Evolutionary conservation across 1,140 invertebrate species (phyloP).

Genomic region (Cephus cinctus): DNA sequence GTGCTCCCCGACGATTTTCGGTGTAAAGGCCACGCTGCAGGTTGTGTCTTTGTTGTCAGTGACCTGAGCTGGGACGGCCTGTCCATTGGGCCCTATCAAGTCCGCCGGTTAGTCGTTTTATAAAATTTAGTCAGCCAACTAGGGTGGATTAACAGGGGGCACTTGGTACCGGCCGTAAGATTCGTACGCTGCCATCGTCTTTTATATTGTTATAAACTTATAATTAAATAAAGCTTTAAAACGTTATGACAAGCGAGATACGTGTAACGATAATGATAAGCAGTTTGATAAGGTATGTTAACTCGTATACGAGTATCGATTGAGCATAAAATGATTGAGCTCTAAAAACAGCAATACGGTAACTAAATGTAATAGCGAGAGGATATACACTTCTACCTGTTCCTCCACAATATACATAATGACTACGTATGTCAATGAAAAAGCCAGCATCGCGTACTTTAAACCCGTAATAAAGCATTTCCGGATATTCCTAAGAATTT

Average conservation of each 20-base stretch:
- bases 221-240: neutral
- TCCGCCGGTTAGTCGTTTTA: constrained; percentile 54
- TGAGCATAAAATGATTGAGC: no score
- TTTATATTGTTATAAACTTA: constrained; percentile 1
- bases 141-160: constrained; percentile 25
- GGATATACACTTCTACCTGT: no score
- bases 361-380: no score
- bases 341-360: no score
- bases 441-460: no score
- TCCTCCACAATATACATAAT: no score
- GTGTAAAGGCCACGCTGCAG: constrained; percentile 85
- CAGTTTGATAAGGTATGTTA: no score
- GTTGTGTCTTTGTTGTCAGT: constrained; percentile 73
- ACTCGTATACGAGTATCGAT: no score
- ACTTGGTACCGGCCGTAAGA: neutral
- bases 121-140: constrained; percentile 44
- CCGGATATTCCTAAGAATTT: no score
- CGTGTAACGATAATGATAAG: neutral
- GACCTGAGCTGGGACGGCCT: constrained; percentile 84
- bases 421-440: no score
- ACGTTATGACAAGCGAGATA: neutral
- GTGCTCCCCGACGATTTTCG: constrained; percentile 86
- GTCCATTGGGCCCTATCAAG: constrained; percentile 79
- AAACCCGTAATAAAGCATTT: no score
- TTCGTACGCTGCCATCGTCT: neutral